Conservation (phyloP, 2,888 invertebrate species). For the Acleris holmiana region DNA sequence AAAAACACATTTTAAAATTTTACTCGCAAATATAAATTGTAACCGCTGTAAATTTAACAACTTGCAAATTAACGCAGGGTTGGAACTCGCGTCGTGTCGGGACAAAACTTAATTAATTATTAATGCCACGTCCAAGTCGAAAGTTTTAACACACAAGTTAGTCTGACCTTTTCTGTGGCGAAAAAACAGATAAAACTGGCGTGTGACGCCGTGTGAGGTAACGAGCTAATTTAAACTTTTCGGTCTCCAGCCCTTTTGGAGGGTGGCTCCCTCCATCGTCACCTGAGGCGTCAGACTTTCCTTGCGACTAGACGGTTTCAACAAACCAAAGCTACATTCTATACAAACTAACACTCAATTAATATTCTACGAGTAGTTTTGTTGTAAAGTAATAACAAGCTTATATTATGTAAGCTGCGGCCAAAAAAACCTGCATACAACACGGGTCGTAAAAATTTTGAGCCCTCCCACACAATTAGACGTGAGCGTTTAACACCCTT, state of each 20-base stretch:
- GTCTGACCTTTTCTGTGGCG: conserved; percentile 70
- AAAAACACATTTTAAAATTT: not conserved
- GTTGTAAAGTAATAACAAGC: conserved; percentile 1
- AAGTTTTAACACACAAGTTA: conserved; percentile 71
- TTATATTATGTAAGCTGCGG: not conserved
- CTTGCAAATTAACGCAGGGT: conserved; percentile 55
- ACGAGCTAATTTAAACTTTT: conserved; percentile 85
- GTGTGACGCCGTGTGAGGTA: conserved; percentile 75
- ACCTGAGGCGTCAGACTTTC: conserved; percentile 74
- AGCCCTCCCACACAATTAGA: conserved; percentile 34
- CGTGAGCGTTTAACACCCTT: conserved; percentile 34
- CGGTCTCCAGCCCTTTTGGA: conserved; percentile 65
- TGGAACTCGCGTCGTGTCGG: conserved; percentile 46
- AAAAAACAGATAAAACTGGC: conserved; percentile 79
- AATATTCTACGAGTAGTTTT: conserved; percentile 22
- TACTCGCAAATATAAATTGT: conserved; percentile 11
- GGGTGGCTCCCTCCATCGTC: conserved; percentile 64
- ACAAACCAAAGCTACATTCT: conserved; percentile 57
- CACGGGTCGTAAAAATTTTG: conserved; percentile 21
- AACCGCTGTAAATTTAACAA: conserved; percentile 40
- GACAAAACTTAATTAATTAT: conserved; percentile 70
- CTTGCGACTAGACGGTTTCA: conserved; percentile 64
- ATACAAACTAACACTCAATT: conserved; percentile 27
- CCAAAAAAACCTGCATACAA: conserved; percentile 2
- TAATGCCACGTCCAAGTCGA: conserved; percentile 62